Evolutionary conservation across 1,140 invertebrate species (phyloP).

Genomic region (Orchestia grillus): DNA sequence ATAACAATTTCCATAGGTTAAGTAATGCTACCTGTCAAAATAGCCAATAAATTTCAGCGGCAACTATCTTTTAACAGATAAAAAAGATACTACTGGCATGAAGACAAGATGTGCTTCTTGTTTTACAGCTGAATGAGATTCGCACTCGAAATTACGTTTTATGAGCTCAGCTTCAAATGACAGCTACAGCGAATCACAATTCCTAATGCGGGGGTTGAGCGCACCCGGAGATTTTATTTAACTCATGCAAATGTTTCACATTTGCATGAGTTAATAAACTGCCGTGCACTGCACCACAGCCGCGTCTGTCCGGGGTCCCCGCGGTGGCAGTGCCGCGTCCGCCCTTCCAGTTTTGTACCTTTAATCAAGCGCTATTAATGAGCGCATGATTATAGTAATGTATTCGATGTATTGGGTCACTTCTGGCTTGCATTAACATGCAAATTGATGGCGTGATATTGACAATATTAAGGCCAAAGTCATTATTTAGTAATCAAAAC

Average conservation of each 20-base stretch:
- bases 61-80: no score
- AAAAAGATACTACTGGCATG: background rate
- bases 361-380: conserved; percentile 37
- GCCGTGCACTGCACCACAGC: background rate
- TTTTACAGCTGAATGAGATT: background rate
- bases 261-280: background rate
- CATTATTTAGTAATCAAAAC: conserved; percentile 56
- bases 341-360: background rate
- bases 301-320: background rate
- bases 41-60: no score
- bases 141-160: background rate
- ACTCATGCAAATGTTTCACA: background rate
- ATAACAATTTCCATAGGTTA: no score
- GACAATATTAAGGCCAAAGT: conserved; percentile 53
- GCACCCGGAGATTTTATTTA: background rate
- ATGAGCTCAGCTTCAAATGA: background rate
- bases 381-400: conserved; percentile 45
- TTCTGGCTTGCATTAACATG: conserved; percentile 51
- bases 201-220: background rate
- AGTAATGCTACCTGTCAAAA: no score
- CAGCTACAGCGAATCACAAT: background rate
- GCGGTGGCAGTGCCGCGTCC: background rate
- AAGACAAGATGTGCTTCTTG: background rate
- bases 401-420: conserved; percentile 55
- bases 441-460: conserved; percentile 45